Conservation (phyloP, 1,140 invertebrate species). For the Ostrea denselamellosa region DNA sequence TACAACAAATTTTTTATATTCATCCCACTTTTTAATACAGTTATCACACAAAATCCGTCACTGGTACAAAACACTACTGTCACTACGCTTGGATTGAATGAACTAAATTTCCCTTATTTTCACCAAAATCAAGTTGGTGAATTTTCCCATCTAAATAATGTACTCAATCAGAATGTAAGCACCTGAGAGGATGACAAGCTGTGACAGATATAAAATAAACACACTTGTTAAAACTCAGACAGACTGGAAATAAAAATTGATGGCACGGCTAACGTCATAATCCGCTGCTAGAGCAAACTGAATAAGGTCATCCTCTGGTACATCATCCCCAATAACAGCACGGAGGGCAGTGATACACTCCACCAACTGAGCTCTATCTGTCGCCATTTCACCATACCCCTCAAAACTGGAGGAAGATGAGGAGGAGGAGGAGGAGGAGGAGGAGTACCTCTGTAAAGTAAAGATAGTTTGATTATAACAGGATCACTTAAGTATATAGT, state of each 20-base stretch:
- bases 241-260: conserved; percentile 79
- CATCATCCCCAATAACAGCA: conserved; percentile 81
- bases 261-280: conserved; percentile 82
- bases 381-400: conserved; percentile 59
- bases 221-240: conserved; percentile 17
- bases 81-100: too few relatives aligned
- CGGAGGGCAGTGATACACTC: conserved; percentile 80
- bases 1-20: too few relatives aligned
- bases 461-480: background rate
- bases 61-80: too few relatives aligned
- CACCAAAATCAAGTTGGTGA: background rate
- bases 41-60: too few relatives aligned
- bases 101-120: background rate
- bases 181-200: too few relatives aligned
- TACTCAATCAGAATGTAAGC: too few relatives aligned
- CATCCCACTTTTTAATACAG: too few relatives aligned
- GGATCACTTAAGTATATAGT: background rate
- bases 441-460: conserved; percentile 48
- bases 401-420: conserved; percentile 66
- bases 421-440: conserved; percentile 71
- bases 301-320: conserved; percentile 80
- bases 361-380: conserved; percentile 78
- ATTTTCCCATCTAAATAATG: background rate
- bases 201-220: too few relatives aligned
- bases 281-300: conserved; percentile 82